Base-by-base conservation (phyloP, 1,140 invertebrate species). In the Drosophila bocqueti region DNA sequence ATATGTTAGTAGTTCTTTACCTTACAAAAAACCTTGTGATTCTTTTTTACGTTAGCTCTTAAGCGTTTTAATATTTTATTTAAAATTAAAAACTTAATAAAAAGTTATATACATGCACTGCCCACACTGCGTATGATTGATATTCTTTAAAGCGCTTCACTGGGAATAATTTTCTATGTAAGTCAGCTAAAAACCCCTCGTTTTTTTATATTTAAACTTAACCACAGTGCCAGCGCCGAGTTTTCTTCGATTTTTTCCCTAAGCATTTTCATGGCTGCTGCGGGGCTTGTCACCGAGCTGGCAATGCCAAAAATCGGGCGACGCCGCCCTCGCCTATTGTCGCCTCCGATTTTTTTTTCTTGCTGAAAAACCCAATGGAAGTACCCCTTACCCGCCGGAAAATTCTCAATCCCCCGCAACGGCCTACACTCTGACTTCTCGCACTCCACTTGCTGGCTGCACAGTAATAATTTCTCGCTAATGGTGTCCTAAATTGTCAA, bases 401-500 rank as follows among this genome's bases (percentile, higher is more conserved):
- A 68, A 42, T 21, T n/a, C 47, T 40, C 34, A 34, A 11, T 10
- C 40, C 24, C 49, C 38, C 34, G 9, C 34, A 2, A 42, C 29
- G 40, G 46, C 45, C 45, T 8, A 21, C 46, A 34, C 46, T 45
- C 43, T 15, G 52, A 71, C 78, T 76, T 26, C 65, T 50, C 62
- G 63, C n/a, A 49, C 63, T 71, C 58, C 69, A 50, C 83, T 76
- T 52, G 61, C 76, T 71, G 69, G 46, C 54, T 74, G 75, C 78
- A 82, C 72, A 85, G 85, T 85, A 90, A 90, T 90, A 90, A 90
- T 90, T 90, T 90, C 79, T 90, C 85, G 85, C 81, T 90, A 90
- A 90, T 90, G 85, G 85, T 90, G 85, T 90, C 85, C 85, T 90
- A 90, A 90, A 90, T 90, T 90, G 85, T 90, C 85, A 90, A 85